Base-by-base conservation (phyloP, 2,797 vertebrate genomes). In the Sebastes iracundus region DNA sequence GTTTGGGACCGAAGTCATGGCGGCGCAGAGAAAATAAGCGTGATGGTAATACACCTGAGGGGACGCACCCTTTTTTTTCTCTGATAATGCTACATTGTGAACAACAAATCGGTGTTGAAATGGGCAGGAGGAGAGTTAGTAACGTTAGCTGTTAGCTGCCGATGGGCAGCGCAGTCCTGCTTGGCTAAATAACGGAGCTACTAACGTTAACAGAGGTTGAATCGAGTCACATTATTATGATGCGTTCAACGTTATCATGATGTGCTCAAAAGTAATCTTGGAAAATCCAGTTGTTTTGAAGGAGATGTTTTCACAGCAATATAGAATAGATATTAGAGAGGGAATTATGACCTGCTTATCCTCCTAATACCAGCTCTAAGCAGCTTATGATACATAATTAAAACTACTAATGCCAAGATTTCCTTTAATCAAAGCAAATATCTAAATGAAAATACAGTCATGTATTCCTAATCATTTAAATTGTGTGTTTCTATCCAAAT, bases 51-150 rank as follows among this genome's bases (percentile, higher is more conserved):
- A 46, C 16, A 7, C 49, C 0, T 9, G 49, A n/a, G 49, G 49
- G 49, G 20, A 52, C 3, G 18, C 49, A 52, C 20, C 49, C 9
- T 52, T 0, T 10, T 52, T 52, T 52, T n/a, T 52, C 20, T 14
- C 49, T 0, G 49, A 52, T n/a, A 10, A 52, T 52, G 49, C 49
- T 52, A n/a, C 49, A 20, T n/a, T 52, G 46, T 20, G 18, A 52
- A 52, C 49, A 52, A 52, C 8, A 52, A 8, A 52, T 52, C 20
- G 4, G 20, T n/a, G 49, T n/a, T 52, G 49, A 52, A n/a, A 0
- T n/a, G 0, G 20, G 1, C 18, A 20, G 49, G 18, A 52, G 49
- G 0, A 46, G 42, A 46, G 42, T 18, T 46, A 20, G 0, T 46
- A 46, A 46, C 16, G 42, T 46, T 0, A 46, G 42, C 42, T 46